Percentiles rank a stretch among this genome's conserved stretches.
Evolutionary conservation across 2,113 vertebrate species (phyloP).

Genomic region (Marmota monax): DNA sequence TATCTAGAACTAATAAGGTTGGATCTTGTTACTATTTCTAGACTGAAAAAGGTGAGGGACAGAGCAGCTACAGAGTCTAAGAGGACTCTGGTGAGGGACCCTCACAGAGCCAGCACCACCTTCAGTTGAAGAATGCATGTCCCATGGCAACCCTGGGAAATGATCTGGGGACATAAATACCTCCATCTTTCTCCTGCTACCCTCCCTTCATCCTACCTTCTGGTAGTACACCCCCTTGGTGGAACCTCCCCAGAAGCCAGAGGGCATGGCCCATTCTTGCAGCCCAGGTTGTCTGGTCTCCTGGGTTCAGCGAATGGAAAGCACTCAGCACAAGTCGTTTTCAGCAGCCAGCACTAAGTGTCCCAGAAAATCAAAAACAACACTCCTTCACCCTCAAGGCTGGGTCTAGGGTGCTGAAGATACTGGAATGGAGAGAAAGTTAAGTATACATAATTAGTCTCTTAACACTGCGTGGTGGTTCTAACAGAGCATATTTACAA

Average conservation of each 20-base stretch:
- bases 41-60: neutral
- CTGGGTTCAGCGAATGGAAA: neutral
- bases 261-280: neutral
- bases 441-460: neutral
- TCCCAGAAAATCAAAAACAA: neutral
- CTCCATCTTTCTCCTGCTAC: neutral
- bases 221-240: no score
- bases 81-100: neutral
- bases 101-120: neutral
- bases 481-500: neutral
- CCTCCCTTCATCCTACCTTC: neutral
- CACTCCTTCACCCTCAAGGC: neutral
- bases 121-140: neutral
- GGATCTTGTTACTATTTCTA: neutral
- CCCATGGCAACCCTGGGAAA: neutral
- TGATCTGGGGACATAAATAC: neutral
- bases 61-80: neutral
- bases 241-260: neutral
- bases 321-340: neutral
- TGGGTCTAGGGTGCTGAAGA: neutral
- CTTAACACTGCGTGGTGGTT: neutral
- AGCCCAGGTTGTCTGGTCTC: fast-evolving
- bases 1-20: neutral
- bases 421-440: neutral
- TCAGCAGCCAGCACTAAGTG: neutral